Evolutionary conservation across 2,797 vertebrate species (phyloP).

Genomic region (Naso thynnoides): DNA sequence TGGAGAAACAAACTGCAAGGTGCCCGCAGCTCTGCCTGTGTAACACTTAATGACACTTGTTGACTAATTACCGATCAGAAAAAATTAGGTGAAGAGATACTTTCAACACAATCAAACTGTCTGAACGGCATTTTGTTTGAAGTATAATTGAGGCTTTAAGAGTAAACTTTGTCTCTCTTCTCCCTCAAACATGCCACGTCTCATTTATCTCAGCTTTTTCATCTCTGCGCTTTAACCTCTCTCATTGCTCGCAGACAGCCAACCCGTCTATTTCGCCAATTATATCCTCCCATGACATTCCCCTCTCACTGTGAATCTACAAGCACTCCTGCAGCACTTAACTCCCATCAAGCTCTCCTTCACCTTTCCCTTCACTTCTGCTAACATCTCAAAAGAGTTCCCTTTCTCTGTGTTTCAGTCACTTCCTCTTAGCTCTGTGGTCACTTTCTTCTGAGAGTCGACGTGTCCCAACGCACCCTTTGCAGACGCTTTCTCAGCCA

Average conservation of each 20-base stretch:
- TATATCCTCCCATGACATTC: conserved; percentile 22
- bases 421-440: neutral
- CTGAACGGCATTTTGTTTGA: neutral
- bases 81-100: too few relatives aligned
- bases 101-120: neutral
- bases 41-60: neutral
- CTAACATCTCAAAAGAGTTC: conserved; percentile 25
- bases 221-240: neutral
- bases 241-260: conserved; percentile 9
- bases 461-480: neutral
- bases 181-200: neutral
- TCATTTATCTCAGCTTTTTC: conserved; percentile 6
- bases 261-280: conserved; percentile 15
- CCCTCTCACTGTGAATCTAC: conserved; percentile 18
- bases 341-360: conserved; percentile 29
- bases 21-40: conserved; percentile 19
- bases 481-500: neutral
- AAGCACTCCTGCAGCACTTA: conserved; percentile 35
- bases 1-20: neutral
- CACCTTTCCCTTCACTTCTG: conserved; percentile 18
- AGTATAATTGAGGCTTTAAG: neutral
- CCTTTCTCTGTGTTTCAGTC: conserved; percentile 16
- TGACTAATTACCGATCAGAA: neutral
- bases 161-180: neutral
- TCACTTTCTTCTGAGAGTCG: conserved; percentile 18